These are phyloP conservation scores for Parthenolecanium corni DNA, from an alignment of 2,888 invertebrate genomes.

Conservation along the genomic window DNA sequence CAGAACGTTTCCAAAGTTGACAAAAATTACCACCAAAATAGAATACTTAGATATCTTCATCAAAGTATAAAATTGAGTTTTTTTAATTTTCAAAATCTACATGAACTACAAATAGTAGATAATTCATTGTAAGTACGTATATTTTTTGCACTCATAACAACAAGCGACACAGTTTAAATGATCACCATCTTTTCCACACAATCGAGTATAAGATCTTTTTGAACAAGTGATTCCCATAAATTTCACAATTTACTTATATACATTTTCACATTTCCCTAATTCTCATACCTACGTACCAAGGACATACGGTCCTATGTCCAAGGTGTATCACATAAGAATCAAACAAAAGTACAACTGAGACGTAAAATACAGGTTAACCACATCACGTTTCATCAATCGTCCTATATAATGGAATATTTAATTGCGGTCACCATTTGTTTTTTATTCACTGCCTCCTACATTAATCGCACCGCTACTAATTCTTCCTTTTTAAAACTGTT, in stretches of 20 bases:
- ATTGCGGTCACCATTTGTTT: neutral
- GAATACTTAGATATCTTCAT: too few relatives aligned
- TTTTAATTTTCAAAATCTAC: too few relatives aligned
- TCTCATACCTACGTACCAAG: conserved; percentile 10
- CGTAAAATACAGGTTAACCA: conserved; percentile 1
- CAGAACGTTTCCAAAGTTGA: too few relatives aligned
- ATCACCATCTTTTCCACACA: neutral
- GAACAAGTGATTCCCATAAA: neutral
- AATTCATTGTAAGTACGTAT: too few relatives aligned
- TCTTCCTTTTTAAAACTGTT: neutral
- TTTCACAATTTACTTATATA: neutral
- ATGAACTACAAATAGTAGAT: too few relatives aligned
- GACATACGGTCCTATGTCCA: neutral
- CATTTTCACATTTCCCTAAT: conserved; percentile 3
- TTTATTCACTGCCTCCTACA: neutral
- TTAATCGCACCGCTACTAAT: neutral
- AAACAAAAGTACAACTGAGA: neutral
- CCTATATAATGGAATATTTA: conserved; percentile 5
- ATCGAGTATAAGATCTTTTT: neutral
- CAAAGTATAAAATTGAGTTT: too few relatives aligned
- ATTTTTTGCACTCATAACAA: too few relatives aligned
- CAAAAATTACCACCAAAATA: too few relatives aligned
- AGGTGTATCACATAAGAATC: neutral
- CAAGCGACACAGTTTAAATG: too few relatives aligned
- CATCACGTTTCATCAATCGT: conserved; percentile 18